These are phyloP conservation scores for Callaeas wilsoni DNA, from an alignment of 2,113 vertebrate genomes.

Conservation along the genomic window DNA sequence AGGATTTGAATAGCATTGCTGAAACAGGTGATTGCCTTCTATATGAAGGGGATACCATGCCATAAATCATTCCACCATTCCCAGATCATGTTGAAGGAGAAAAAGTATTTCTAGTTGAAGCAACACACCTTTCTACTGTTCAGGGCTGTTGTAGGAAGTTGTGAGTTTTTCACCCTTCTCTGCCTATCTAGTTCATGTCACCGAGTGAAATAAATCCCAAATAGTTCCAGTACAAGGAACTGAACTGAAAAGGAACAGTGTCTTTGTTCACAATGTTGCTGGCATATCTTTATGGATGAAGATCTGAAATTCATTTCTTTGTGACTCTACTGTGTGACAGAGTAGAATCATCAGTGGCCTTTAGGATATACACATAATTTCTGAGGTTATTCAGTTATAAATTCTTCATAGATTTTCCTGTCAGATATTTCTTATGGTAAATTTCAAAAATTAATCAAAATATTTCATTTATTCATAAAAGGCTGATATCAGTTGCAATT, in stretches of 20 bases:
- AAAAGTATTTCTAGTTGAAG: background rate
- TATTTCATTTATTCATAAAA: background rate
- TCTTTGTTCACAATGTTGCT: background rate
- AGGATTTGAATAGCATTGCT: background rate
- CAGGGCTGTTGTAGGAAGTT: background rate
- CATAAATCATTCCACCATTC: background rate
- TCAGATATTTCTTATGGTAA: background rate
- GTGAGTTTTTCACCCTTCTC: background rate
- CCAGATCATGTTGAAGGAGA: background rate
- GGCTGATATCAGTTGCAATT: background rate
- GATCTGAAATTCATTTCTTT: background rate
- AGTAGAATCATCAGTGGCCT: background rate
- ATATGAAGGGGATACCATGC: background rate
- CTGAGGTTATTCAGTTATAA: background rate
- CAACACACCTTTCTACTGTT: background rate
- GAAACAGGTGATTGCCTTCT: background rate
- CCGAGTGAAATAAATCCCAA: background rate
- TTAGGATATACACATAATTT: background rate
- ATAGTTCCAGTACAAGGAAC: background rate
- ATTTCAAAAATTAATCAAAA: background rate
- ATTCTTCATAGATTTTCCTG: background rate
- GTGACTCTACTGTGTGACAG: background rate
- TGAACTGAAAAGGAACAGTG: background rate
- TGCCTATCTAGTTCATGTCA: background rate
- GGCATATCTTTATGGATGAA: background rate